Evolutionary conservation across 2,113 vertebrate species (phyloP), one percentile per base, ranked within the genome.

Genomic region (Sylvilagus bachmani): DNA sequence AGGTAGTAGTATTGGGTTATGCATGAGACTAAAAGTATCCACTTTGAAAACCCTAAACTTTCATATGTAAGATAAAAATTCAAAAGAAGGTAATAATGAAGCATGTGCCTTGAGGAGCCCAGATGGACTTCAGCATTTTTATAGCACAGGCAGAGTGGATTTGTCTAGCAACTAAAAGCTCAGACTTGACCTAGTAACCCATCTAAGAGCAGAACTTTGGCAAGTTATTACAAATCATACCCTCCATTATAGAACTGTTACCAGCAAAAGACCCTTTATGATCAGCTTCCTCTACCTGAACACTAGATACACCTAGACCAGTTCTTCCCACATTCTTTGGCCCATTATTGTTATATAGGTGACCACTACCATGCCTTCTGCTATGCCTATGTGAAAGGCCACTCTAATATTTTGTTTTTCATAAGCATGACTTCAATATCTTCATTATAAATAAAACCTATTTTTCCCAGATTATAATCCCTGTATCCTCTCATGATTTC

Each of bases 1-100:
- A 24, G 29, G 7, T 91, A 75, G 95, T 89, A 94, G 90, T 74
- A 73, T n/a, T 27, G 83, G 36, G 10, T 36, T 70, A 92, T 19
- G 70, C 36, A 38, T 10, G 91, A 66, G 74, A 94, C 66, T 74
- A 83, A 91, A 69, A 77, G 36, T 58, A 94, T 29, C 10, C 4
- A 36, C 12, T 38, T 31, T 90, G 55, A 95, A 61, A 62, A 38
- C 67, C 14, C 29, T 78, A 10, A 89, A 55, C 17, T 85, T 69
- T 66, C 86, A 44, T 90, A 73, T 31, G 25, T 78, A 77, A 62
- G 31, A 66, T 51, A 49, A 61, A 73, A 87, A 77, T 73, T 17
- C 24, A 49, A 78, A 86, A 29, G 71, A 67, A 33, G 55, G 22
- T 31, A 62, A 22, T 36, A 29, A 55, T 36, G 49, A 79, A 55